Evolutionary conservation across 2,113 vertebrate species (phyloP), one percentile per base, ranked within the genome.

Genomic region (Podarcis cretensis): DNA sequence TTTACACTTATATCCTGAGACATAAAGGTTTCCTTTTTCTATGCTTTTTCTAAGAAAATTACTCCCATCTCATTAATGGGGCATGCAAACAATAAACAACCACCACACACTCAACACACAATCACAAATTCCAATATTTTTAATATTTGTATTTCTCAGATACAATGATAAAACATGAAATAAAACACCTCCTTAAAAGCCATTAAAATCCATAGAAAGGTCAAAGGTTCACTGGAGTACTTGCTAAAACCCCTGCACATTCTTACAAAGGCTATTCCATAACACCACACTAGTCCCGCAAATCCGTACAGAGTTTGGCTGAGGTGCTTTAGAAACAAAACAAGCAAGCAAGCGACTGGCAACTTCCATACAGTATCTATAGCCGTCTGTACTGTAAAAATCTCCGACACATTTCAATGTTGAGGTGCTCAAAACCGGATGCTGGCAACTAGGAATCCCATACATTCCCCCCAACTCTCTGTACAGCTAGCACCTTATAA

Each of bases 1-100:
- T 90, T 94, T 89, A 89, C 73, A 90, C 32, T 86, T 83, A 79
- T 35, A 82, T 86, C 89, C 90, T 81, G 83, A 89, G 86, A n/a
- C n/a, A n/a, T 81, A 89, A 86, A 93, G 69, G 4, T 74, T 13
- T 90, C 77, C 89, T 89, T 89, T 90, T 83, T 83, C 63, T 89
- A 37, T 4, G 43, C 80, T 43, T 75, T 87, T 85, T 85, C 1
- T 87, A 0, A 1, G 0, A 40, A n/a, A 20, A 81, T 12, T 0
- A 90, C 9, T 90, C 54, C n/a, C 4, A 63, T 69, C 91, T 83
- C 23, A 71, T 37, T 37, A 54, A 54, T 81, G 25, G 78, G 25
- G n/a, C 86, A 81, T 37, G 73, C 68, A 81, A 87, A 87, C 54
- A 80, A 20, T 74, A 81, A 87, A 73, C 35, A 81, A 71, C 73